Base-by-base conservation (phyloP, 92 coral and sea anemone genomes). In the Parazoanthus atlanticus region DNA sequence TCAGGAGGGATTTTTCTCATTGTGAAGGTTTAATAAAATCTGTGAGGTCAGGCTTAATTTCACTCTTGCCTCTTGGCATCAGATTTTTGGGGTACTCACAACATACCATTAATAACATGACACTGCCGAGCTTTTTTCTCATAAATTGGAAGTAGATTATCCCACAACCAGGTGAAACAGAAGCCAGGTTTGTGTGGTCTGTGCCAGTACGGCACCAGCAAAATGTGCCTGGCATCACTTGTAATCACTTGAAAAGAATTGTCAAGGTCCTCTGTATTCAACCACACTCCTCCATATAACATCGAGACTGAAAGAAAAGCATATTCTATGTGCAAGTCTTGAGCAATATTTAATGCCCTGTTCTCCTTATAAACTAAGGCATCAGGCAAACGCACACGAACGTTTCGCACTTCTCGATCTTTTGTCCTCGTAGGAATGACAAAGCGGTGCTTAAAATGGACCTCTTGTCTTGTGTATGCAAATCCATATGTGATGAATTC, bases 151-250 rank as follows among this genome's bases (percentile, higher is more conserved):
- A 94, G 84, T 84, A 92, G 66, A 90, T 86, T 86, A 74, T 90
- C 85, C 96, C 91, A 89, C 74, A 94, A 87, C 89, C 93, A 90
- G 9, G 88, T 65, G 72, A 91, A 95, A 82, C 95, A 93, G 33
- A 74, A 92, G 16, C 97, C 98, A 34, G 95, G 91, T 89, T 97
- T 97, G 28, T 85, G 89, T 23, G 92, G 92, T 83, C 99, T 91
- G n/a, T 93, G 88, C 98, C 94, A 94, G 6, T 96, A 96, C 10
- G 98, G 93, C 1, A 86, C 75, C 73, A 96, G 87, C n/a, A 74
- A 72, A 66, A 97, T 13, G 17, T 76, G 84, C 29, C 67, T 69
- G 26, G 89, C 72, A 54, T 93, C 93, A 5, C 94, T 90, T 0
- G 94, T 85, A 79, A 91, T 82, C 29, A 93, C 96, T 66, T 92